Base-by-base conservation (phyloP, 2,888 invertebrate genomes). In the Volucella bombylans region DNA sequence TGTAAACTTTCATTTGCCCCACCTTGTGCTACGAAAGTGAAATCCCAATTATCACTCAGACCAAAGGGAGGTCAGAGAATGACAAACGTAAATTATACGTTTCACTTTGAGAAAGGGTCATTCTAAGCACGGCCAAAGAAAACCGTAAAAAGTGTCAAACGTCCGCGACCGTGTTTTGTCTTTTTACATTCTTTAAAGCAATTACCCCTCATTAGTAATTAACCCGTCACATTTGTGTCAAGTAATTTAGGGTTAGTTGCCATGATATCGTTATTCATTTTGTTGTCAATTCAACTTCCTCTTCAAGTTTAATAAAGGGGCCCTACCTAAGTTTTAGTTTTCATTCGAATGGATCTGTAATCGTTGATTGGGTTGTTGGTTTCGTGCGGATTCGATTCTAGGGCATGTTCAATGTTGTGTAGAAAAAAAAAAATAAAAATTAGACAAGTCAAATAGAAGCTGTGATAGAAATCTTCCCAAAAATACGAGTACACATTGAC, bases 181-280 rank as follows among this genome's bases (percentile, higher is more conserved):
- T 6, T 31, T 6, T 31, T 6, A 6, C 6, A 6, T 54, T 43
- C 54, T 64, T 62, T 11, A 69, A 55, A 67, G 23, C 72, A 72
- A 65, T 72, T 72, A 59, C 38, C 23, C 41, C 45, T 39, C 50
- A 59, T 65, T 54, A 79, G 10, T 45, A 47, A 67, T 61, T 41
- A 65, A 59, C 47, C 47, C 39, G 39, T 14, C 39, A 8, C 65
- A 61, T 61, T 65, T 61, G 67, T 67, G 79, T 79, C 73, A 79
- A 67, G 41, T 47, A 50, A n/a, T 73, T 67, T 73, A 41, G 47
- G 73, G 73, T 72, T 59, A 72, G 59, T 59, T 39, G 65, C 31
- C 31, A 31, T 79, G 71, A 61, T 67, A 67, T 50, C 57, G 31
- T 31, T 59, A 47, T 43, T 59, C 59, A 79, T 64, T 72, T 49